Conservation (phyloP, 2,888 invertebrate genomes). For the Spatulosminthurus flaviceps region DNA sequence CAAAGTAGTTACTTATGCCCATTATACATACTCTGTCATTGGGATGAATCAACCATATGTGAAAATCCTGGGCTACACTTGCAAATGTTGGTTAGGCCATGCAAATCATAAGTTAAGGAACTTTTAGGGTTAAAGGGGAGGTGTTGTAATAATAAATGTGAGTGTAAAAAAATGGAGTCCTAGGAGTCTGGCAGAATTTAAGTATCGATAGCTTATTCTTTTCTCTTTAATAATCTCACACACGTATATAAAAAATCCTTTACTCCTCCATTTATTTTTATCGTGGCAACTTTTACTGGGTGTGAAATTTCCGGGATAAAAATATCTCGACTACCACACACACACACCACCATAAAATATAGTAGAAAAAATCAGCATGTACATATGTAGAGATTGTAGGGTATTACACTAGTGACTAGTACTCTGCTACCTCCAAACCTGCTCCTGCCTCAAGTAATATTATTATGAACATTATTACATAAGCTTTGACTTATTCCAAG, state of each 20-base stretch:
- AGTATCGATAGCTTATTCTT: neutral
- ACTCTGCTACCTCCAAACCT: no score
- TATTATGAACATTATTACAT: no score
- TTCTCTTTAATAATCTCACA: neutral
- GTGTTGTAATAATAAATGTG: no score
- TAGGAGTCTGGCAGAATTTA: neutral
- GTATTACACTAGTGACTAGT: no score
- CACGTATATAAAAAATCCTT: neutral
- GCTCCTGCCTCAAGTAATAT: no score
- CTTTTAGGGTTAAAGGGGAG: no score
- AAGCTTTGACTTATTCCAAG: no score
- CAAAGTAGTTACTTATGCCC: neutral
- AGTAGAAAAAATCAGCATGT: no score
- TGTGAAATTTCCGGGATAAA: neutral
- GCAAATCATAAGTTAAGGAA: neutral
- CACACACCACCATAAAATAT: no score
- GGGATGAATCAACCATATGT: slow-evolving; percentile 8
- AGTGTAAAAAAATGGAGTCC: no score
- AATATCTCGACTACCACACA: no score
- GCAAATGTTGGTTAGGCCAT: neutral
- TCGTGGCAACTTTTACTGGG: neutral
- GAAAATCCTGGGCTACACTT: neutral
- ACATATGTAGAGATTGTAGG: no score
- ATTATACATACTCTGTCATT: slow-evolving; percentile 20
- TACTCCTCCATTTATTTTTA: slow-evolving; percentile 8